phyloP scores from a whole-genome alignment of 2,797 vertebrate species.

The Lepus oiostolus region DNA sequence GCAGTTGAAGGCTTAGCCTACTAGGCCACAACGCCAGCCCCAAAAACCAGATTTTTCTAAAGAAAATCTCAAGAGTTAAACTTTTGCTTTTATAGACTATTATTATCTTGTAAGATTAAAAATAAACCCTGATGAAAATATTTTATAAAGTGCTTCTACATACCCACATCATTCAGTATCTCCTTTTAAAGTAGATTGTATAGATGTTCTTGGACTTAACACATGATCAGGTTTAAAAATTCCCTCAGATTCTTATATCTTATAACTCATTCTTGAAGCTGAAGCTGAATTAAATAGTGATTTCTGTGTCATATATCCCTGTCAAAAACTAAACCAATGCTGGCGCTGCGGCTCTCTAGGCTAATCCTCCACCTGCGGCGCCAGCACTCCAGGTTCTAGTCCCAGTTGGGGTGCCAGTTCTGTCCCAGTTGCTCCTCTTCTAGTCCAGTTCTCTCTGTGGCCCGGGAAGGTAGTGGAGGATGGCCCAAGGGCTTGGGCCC shows the following conservation, averaged over 20 bases:
- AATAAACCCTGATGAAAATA: constrained; percentile 65
- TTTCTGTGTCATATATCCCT: constrained; percentile 40
- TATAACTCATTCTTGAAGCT: constrained; percentile 65
- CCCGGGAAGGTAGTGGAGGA: no score
- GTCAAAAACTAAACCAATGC: background rate
- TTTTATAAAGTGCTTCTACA: constrained; percentile 80
- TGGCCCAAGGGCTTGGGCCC: no score
- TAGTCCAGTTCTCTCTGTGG: no score
- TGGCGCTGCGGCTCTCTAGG: no score
- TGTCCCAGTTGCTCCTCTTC: no score
- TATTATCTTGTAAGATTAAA: constrained; percentile 51
- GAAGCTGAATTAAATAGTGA: constrained; percentile 48
- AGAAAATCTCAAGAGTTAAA: background rate
- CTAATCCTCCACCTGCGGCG: no score
- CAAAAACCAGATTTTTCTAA: background rate
- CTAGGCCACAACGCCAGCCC: background rate
- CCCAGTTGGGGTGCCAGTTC: no score
- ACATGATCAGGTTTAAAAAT: constrained; percentile 2
- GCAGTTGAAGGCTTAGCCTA: no score
- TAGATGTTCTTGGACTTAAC: constrained; percentile 59
- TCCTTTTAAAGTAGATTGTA: constrained; percentile 76
- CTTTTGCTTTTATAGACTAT: constrained; percentile 70
- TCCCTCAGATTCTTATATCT: constrained; percentile 67
- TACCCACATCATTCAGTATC: constrained; percentile 67
- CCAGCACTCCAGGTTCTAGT: no score